Conservation (phyloP, 2,113 vertebrate genomes). For the Bolborhynchus lineola region DNA sequence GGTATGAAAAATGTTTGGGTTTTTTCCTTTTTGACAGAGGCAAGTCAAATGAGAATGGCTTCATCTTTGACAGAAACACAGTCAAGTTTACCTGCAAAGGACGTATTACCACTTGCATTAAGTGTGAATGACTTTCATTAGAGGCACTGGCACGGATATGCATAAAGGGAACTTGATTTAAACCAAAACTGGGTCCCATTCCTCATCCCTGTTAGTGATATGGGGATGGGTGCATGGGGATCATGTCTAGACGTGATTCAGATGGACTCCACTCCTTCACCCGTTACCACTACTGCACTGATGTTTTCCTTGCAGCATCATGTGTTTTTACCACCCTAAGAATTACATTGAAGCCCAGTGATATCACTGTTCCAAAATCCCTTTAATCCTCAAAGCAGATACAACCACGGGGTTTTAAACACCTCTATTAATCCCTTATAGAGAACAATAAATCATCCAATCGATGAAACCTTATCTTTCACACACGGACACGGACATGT, state of each 20-base stretch:
- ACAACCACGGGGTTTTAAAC: background rate
- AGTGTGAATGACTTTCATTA: background rate
- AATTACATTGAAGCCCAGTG: background rate
- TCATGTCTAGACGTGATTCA: background rate
- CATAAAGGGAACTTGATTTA: background rate
- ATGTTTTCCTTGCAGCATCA: background rate
- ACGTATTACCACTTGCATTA: rapidly evolving
- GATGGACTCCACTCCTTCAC: background rate
- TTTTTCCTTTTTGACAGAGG: background rate
- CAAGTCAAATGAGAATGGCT: background rate
- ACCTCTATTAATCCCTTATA: background rate
- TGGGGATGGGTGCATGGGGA: background rate
- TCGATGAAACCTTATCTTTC: background rate
- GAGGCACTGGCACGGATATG: background rate
- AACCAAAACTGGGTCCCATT: background rate
- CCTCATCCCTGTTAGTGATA: background rate
- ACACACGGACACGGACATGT: background rate
- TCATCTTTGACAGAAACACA: background rate
- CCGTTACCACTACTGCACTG: rapidly evolving
- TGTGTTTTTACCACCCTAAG: background rate
- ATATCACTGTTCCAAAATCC: background rate
- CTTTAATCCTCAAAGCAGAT: background rate
- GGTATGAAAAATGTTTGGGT: background rate
- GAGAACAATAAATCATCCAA: background rate
- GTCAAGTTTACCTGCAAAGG: background rate